Base-by-base conservation (phyloP, 2,113 vertebrate genomes). In the Cryptotis parvus region DNA sequence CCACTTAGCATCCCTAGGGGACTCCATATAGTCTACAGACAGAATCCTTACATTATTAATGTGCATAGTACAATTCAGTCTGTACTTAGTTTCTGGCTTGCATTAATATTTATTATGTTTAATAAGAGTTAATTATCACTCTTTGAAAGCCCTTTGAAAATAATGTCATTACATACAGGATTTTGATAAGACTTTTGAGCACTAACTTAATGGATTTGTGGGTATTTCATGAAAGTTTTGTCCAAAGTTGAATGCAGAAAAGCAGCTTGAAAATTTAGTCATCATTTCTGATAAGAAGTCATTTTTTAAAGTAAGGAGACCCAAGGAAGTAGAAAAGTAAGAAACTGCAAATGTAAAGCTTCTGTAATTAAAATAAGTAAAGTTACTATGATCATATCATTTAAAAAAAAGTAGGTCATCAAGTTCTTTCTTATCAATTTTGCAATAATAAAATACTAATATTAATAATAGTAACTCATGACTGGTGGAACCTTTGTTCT, bases 31-130 rank as follows among this genome's bases (percentile, higher is more conserved):
- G 80, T 73, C 65, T 35, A 63, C 31, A 82, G 70, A 69, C 8
- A 65, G 75, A 91, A 74, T 1, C 18, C 39, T 63, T 89, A 8
- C n/a, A 77, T 76, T 91, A 39, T 80, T 77, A 80, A 65, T 79
- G 9, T 18, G 7, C 39, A 41, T 37, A 73, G 55, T 58, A 72
- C 63, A 77, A 37, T 63, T 86, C 39, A 31, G 77, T 39, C 84
- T 89, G 75, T 65, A 70, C 55, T 91, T 75, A 84, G 31, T 81
- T 93, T 94, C 77, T 89, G 84, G 15, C 22, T 81, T 81, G 18
- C 52, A 63, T 81, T 76, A 91, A 79, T 94, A 84, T 92, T 91
- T 89, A 61, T 87, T 83, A 37, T 81, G 33, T 84, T 94, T 89
- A 84, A 92, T 84, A 73, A 89, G 93, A 89, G 58, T 55, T 76